Evolutionary conservation across 2,113 vertebrate species (phyloP).

Genomic region (Lynx canadensis): DNA sequence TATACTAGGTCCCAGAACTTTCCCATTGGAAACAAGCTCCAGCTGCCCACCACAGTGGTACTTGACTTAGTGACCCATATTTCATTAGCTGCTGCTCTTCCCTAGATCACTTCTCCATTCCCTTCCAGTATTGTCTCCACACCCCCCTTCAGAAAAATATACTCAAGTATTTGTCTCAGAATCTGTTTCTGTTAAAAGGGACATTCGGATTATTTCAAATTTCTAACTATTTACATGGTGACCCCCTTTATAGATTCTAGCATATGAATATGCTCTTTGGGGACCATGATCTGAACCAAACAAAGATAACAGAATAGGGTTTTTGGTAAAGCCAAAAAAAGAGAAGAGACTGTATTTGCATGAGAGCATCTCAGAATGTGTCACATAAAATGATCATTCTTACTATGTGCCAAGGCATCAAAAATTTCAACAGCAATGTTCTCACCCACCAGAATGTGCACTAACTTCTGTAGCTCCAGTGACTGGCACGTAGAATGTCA

Average conservation of each 20-base stretch:
- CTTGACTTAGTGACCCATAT: neutral
- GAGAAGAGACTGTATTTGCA: neutral
- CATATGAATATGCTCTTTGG: neutral
- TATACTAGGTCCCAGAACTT: neutral
- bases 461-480: neutral
- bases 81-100: neutral
- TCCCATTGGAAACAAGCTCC: neutral
- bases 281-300: neutral
- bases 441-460: neutral
- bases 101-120: neutral
- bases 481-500: neutral
- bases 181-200: neutral
- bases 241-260: neutral
- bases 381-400: neutral
- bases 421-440: neutral
- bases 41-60: neutral
- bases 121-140: neutral
- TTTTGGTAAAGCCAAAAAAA: neutral
- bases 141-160: fast-evolving
- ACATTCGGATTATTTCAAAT: neutral
- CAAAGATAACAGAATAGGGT: neutral
- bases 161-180: neutral
- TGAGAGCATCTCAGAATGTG: neutral
- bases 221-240: neutral
- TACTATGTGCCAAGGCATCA: neutral